Base-by-base conservation (phyloP, 2,888 invertebrate genomes). In the Lasioglossum figueresi region DNA sequence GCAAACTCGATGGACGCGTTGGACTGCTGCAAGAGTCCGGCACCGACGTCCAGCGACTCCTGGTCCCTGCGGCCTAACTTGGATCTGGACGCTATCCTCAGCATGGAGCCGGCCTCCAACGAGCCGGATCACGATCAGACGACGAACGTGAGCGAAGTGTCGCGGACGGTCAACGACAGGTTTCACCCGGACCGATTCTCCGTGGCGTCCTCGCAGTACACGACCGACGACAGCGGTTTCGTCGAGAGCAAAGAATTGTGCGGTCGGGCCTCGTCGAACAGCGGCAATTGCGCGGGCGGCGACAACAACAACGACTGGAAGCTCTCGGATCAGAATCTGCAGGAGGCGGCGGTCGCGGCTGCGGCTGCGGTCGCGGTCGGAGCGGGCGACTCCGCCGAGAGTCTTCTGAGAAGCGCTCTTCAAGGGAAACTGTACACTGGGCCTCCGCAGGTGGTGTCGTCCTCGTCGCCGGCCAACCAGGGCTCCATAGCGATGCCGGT, bases 231-330 rank as follows among this genome's bases (percentile, higher is more conserved):
- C 92, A 97, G 97, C 90, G 97, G 97, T 77, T 97, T 97, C 92
- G 97, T 97, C 82, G 96, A 97, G 92, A 96, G 95, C 91, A 96
- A 97, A 91, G 97, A 96, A 93, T 96, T 96, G 37, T 93, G 93
- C 82, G 89, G 85, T 2, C 84, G 91, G 23, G 88, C 81, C 31
- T 80, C 90, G 0, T 85, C 91, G 71, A 79, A 56, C 37, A 78
- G 82, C 89, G 92, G 82, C 82, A 93, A 86, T 91, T 91, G 91
- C 88, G 83, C 88, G 86, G 91, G 90, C 68, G 92, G 94, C 34
- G 94, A 97, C 92, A 98, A 97, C 93, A 97, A 98, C 94, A 98
- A 98, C 95, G 97, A 98, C 94, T 97, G 97, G 97, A 97, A 97
- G 94, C 96, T 97, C 93, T 97, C 97, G 81, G 97, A 97, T 93